A percentile compares a stretch with the other conserved stretches of the same genome.
phyloP scores from a whole-genome alignment of 2,113 vertebrate genomes.

The Platysteira castanea region DNA sequence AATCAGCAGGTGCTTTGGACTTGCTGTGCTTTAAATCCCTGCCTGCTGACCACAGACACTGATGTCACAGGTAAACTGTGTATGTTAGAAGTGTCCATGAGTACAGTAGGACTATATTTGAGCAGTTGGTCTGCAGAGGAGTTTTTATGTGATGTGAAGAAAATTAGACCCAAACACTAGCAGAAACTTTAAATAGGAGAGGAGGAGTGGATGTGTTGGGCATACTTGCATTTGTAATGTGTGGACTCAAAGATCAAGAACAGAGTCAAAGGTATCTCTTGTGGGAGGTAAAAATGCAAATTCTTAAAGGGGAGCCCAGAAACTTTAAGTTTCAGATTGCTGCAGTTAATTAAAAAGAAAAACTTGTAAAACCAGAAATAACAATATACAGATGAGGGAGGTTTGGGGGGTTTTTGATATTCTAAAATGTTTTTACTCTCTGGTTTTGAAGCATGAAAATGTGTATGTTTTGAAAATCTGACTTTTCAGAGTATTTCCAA shows the following conservation, averaged over 20 bases:
- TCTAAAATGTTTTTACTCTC: background rate
- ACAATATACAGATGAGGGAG: background rate
- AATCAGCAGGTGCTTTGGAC: background rate
- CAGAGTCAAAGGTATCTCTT: background rate
- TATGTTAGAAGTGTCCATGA: background rate
- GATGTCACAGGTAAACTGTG: background rate
- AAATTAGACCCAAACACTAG: background rate
- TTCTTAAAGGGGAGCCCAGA: background rate
- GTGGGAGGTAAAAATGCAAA: background rate
- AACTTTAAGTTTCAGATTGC: background rate
- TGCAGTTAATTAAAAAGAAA: background rate
- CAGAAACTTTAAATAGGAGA: background rate
- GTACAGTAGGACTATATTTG: background rate
- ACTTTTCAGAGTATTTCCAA: background rate
- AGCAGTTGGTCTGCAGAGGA: background rate
- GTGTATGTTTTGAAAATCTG: background rate
- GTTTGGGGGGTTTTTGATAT: fast-evolving
- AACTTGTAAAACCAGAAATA: background rate
- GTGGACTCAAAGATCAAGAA: background rate
- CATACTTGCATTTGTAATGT: background rate
- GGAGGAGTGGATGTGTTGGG: background rate
- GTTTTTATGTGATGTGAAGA: background rate
- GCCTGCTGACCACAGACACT: background rate
- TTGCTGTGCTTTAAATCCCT: background rate
- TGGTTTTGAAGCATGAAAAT: background rate